A percentile compares a stretch with the other conserved stretches of the same genome.
These are phyloP conservation scores for Ptychoptera albimana DNA, from an alignment of 2,888 invertebrate species.

Conservation along the genomic window DNA sequence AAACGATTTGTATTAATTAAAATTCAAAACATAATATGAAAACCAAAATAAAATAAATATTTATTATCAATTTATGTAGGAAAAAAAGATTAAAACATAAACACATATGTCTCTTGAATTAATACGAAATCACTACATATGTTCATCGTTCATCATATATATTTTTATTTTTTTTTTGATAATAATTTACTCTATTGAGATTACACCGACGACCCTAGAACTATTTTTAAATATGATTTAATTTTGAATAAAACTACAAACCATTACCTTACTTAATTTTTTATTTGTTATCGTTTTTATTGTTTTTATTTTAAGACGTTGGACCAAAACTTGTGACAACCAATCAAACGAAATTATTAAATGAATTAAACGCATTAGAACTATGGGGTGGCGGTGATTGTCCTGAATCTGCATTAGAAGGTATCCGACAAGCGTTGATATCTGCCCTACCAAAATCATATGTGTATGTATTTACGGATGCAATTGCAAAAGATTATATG, in stretches of 20 bases:
- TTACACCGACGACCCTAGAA: too few relatives aligned
- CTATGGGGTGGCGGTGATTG: constrained; percentile 60
- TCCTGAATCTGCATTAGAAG: constrained; percentile 52
- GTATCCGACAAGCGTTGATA: constrained; percentile 47
- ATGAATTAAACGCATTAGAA: constrained; percentile 36
- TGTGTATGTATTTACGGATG: constrained; percentile 64
- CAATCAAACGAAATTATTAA: constrained; percentile 41
- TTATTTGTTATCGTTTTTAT: constrained; percentile 2
- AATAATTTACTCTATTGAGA: too few relatives aligned
- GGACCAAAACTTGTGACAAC: constrained; percentile 47
- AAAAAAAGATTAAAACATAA: too few relatives aligned
- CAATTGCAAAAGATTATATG: constrained; percentile 48
- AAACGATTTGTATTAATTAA: too few relatives aligned
- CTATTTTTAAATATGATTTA: background rate
- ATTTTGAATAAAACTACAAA: background rate
- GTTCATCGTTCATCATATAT: too few relatives aligned
- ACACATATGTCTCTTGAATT: too few relatives aligned
- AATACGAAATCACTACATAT: too few relatives aligned
- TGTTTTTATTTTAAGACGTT: constrained; percentile 31
- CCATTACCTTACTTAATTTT: background rate
- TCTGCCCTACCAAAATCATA: constrained; percentile 48
- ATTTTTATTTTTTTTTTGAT: too few relatives aligned
- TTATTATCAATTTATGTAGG: too few relatives aligned
- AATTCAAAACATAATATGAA: too few relatives aligned
- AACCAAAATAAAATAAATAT: too few relatives aligned